Base-by-base conservation (phyloP, 2,888 invertebrate genomes). In the Trichogramma evanescens region DNA sequence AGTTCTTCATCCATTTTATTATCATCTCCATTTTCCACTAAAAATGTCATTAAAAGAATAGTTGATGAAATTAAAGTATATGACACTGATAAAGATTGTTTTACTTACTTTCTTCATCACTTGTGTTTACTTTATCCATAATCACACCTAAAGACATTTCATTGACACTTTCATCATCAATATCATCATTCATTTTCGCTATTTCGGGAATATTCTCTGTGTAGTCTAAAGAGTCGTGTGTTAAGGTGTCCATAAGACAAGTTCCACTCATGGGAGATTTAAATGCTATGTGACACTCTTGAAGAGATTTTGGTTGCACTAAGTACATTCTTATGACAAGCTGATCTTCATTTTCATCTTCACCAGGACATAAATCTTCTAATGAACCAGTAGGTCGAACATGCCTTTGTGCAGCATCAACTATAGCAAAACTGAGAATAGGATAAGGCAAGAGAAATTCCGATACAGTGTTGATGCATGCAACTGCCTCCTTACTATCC, bases 361-460 rank as follows among this genome's bases (percentile, higher is more conserved):
- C 84, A 41, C 75, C 75, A 4, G 76, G 73, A 50, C 73, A 73
- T 56, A 84, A 74, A 68, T 86, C 86, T 64, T 86, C 86, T 0
- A 77, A 59, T 0, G 75, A 77, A 1, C 75, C 73, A 5, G 72
- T 72, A 0, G 76, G 70, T 48, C 75, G 70, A 26, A 78, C 66
- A 62, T 72, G 76, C 6, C 72, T 66, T 67, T 72, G 77, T 9
- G 86, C 85, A 0, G 94, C 92, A 71, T 92, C 90, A 3, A 89
- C 84, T 66, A 96, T 90, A 60, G 91, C 91, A 75, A 94, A 92
- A 72, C 94, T 93, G 52, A 97, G 80, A 68, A 95, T 89, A 0
- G 95, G 91, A 68, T 90, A 90, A 0, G 92, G 91, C 54, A 96
- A 78, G 53, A 91, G 82, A 75, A 95, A 94, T 79, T 95, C 94